phyloP scores from a whole-genome alignment of 1,140 invertebrate genomes.

The Meteorus sp. region DNA sequence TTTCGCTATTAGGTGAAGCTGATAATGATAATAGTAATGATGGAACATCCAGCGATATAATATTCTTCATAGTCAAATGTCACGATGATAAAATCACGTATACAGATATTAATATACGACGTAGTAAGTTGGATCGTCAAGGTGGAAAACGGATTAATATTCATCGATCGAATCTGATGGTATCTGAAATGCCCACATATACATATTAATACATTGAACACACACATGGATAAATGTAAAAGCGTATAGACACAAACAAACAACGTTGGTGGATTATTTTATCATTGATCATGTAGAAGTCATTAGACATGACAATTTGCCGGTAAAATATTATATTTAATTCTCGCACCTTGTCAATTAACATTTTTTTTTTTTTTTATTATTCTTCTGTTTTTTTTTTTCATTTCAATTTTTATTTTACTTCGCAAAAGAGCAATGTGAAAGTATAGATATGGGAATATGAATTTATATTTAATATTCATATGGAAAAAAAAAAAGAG shows the following conservation, averaged over 20 bases:
- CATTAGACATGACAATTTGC: background rate
- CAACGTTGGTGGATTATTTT: background rate
- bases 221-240: too few relatives aligned
- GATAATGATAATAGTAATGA: background rate
- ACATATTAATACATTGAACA: too few relatives aligned
- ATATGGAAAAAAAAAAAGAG: too few relatives aligned
- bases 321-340: background rate
- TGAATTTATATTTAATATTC: too few relatives aligned
- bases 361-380: background rate
- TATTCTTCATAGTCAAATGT: conserved; percentile 17
- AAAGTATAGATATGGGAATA: too few relatives aligned
- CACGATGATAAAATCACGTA: conserved; percentile 11
- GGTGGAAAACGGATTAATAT: background rate
- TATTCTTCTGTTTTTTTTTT: background rate
- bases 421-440: too few relatives aligned
- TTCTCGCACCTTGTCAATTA: background rate
- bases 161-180: background rate
- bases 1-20: background rate
- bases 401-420: too few relatives aligned
- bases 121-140: background rate
- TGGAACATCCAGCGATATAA: background rate
- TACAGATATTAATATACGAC: background rate
- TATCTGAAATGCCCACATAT: too few relatives aligned
- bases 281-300: background rate
- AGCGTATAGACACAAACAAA: background rate